phyloP scores from a whole-genome alignment of 2,113 vertebrate genomes.

The Hyaena hyaena region DNA sequence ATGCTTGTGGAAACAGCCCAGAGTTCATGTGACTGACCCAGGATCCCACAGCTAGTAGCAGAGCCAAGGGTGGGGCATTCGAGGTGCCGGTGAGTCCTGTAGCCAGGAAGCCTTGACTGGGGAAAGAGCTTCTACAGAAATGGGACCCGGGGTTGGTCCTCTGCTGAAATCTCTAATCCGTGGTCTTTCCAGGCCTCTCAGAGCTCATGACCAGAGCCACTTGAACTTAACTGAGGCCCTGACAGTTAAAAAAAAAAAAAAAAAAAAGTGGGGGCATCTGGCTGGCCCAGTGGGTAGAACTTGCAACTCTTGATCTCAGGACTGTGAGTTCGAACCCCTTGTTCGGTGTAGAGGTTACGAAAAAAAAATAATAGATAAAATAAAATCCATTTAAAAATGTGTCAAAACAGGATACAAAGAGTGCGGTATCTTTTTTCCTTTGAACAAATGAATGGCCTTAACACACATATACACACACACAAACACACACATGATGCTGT shows the following conservation, averaged over 20 bases:
- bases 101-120: neutral
- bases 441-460: neutral
- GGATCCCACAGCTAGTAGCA: neutral
- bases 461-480: neutral
- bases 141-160: neutral
- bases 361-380: neutral
- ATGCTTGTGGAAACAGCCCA: neutral
- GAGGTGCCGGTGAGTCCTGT: neutral
- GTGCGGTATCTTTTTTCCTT: neutral
- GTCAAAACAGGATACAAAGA: neutral
- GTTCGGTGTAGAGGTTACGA: neutral
- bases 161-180: neutral
- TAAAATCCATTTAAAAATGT: neutral
- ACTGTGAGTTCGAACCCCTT: neutral
- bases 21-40: neutral
- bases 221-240: neutral
- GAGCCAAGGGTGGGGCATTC: neutral
- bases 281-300: neutral
- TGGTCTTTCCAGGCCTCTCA: neutral
- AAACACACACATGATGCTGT: neutral
- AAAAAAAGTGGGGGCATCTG: neutral
- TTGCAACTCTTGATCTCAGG: neutral
- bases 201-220: neutral
- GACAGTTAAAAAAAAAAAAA: neutral
- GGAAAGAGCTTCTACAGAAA: neutral